Evolutionary conservation across 2,888 invertebrate species (phyloP).

Genomic region (Agyllia agylla): DNA sequence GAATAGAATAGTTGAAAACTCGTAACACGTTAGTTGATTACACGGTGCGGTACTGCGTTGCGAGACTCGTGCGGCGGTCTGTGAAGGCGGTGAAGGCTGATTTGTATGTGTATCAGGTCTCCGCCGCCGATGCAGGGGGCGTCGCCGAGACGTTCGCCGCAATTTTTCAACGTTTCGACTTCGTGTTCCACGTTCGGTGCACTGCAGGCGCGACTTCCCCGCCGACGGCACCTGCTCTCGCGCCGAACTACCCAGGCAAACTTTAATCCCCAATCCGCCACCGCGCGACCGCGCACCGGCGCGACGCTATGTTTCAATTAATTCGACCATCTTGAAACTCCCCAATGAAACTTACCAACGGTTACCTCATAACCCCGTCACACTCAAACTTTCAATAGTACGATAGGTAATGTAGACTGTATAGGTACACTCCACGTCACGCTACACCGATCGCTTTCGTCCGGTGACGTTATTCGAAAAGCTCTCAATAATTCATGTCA

Average conservation of each 20-base stretch:
- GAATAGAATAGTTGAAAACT: constrained; percentile 36
- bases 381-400: constrained; percentile 71
- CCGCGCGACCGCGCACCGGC: constrained; percentile 83
- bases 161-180: constrained; percentile 88
- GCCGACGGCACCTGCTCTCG: constrained; percentile 84
- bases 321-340: constrained; percentile 88
- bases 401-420: too few relatives aligned
- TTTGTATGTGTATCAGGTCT: constrained; percentile 87
- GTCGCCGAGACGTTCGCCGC: constrained; percentile 87
- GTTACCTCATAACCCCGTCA: constrained; percentile 84
- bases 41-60: constrained; percentile 28
- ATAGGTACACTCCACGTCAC: constrained; percentile 80
- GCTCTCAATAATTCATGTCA: constrained; percentile 56
- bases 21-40: constrained; percentile 48
- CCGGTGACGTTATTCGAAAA: constrained; percentile 68
- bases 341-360: constrained; percentile 84
- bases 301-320: constrained; percentile 89
- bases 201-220: constrained; percentile 80
- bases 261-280: constrained; percentile 88
- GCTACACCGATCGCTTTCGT: constrained; percentile 62
- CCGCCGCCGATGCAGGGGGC: constrained; percentile 83
- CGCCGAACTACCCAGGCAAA: constrained; percentile 86
- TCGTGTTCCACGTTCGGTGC: constrained; percentile 86
- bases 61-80: constrained; percentile 47
- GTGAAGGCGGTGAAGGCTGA: constrained; percentile 80